phyloP scores from a whole-genome alignment of 2,888 invertebrate species.

The Nebria salina region DNA sequence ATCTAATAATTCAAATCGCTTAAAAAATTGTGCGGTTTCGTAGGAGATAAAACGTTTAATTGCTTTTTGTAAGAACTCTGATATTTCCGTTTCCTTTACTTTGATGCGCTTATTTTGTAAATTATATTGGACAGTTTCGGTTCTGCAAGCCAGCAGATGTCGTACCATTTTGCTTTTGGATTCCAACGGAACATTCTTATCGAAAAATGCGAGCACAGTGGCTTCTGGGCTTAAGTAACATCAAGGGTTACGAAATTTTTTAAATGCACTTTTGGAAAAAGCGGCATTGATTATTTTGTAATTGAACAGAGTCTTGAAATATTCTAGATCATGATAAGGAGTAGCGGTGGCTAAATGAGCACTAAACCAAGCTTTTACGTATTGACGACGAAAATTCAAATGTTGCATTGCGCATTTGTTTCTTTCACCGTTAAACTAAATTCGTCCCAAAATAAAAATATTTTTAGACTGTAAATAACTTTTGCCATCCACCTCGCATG shows the following conservation, averaged over 20 bases:
- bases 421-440: conserved; percentile 48
- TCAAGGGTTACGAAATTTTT: conserved; percentile 48
- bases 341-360: conserved; percentile 24
- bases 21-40: conserved; percentile 16
- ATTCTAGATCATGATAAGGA: conserved; percentile 33
- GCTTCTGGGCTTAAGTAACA: conserved; percentile 49
- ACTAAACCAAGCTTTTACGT: conserved; percentile 46
- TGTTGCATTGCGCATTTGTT: conserved; percentile 11
- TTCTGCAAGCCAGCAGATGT: neutral
- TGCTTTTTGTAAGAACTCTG: conserved; percentile 8
- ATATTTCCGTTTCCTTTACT: no score
- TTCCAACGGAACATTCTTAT: conserved; percentile 45
- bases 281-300: conserved; percentile 31
- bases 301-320: conserved; percentile 36
- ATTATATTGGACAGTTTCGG: neutral
- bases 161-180: conserved; percentile 26
- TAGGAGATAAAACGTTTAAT: conserved; percentile 23
- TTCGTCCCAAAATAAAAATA: conserved; percentile 48
- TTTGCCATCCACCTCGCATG: conserved; percentile 52
- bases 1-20: conserved; percentile 19
- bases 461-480: no score
- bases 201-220: conserved; percentile 49
- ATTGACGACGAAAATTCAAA: conserved; percentile 47
- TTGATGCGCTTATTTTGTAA: conserved; percentile 8
- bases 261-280: conserved; percentile 33